Evolutionary conservation across 2,113 vertebrate species (phyloP), one percentile per base, ranked within the genome.

Genomic region (Halcyon senegalensis): DNA sequence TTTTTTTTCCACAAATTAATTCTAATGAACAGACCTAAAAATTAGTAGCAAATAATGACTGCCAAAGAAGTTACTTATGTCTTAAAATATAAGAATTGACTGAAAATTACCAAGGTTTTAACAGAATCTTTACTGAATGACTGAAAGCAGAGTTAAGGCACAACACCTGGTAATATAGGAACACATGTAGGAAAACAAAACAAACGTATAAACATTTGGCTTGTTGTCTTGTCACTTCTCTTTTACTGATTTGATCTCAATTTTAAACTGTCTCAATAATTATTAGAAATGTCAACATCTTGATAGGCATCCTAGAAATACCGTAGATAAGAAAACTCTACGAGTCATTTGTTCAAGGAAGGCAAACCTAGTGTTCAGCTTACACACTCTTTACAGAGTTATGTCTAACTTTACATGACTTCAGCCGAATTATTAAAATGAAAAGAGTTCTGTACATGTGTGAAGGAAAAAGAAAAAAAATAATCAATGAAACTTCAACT

Each of bases 351-450:
- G 8, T 37, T 56, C 51, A 46, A 84, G 33, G 25, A 53, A 80
- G 37, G 41, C n/a, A 75, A 60, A 70, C 6, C 9, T 23, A 60
- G 13, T 10, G 13, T 70, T 75, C 62, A 33, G 56, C 25, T 80
- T 58, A 87, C 13, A 55, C 12, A 63, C 4, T 8, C 59, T 53
- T 5, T 33, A 37, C 39, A 64, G 25, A 31, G 27, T 15, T 72
- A n/a, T 0, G 0, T 37, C 9, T 14, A 58, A 30, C 23, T 90
- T 73, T 20, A 87, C 30, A 64, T 25, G 0, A 88, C 43, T 87
- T 51, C 14, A 84, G 15, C 7, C 28, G 19, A 89, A 48, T 62
- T 77, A 43, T 55, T 67, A 35, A 56, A 69, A 11, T 41, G 24
- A 90, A 12, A 3, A 62, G 27, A 44, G 12, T 46, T 95, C 74